These are phyloP conservation scores for Hoplodrina blanda DNA, from an alignment of 2,888 invertebrate genomes.

Conservation along the genomic window DNA sequence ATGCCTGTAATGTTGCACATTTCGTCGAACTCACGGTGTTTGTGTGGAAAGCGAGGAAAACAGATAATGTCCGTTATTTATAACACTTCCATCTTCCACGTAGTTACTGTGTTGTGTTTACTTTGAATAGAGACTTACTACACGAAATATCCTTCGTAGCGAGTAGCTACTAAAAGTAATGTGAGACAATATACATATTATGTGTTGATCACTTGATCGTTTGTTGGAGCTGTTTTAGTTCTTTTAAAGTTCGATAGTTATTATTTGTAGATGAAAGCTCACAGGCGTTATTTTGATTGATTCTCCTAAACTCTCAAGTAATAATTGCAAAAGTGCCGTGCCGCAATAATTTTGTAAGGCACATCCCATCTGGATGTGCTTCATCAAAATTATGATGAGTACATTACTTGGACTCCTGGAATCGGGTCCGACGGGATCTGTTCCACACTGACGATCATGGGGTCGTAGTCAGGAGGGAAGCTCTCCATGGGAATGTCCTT, in stretches of 20 bases:
- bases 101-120: not conserved
- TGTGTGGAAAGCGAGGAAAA: not conserved
- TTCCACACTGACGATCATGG: constrained; percentile 70
- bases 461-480: constrained; percentile 69
- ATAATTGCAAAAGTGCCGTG: too few relatives aligned
- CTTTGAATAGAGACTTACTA: not conserved
- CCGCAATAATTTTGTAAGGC: too few relatives aligned
- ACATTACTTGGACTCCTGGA: constrained; percentile 69
- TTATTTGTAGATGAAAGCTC: too few relatives aligned
- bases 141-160: too few relatives aligned
- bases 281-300: too few relatives aligned
- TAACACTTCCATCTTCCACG: not conserved
- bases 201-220: too few relatives aligned
- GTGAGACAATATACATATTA: too few relatives aligned
- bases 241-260: too few relatives aligned
- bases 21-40: constrained; percentile 4
- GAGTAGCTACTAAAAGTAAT: too few relatives aligned
- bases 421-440: constrained; percentile 65
- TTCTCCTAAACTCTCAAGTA: too few relatives aligned
- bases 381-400: not conserved
- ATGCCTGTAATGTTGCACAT: constrained; percentile 14
- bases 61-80: constrained; percentile 7
- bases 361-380: too few relatives aligned
- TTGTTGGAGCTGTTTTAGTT: too few relatives aligned
- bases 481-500: constrained; percentile 79